These are phyloP conservation scores for Callaeas wilsoni DNA, from an alignment of 2,113 vertebrate genomes.

Conservation along the genomic window DNA sequence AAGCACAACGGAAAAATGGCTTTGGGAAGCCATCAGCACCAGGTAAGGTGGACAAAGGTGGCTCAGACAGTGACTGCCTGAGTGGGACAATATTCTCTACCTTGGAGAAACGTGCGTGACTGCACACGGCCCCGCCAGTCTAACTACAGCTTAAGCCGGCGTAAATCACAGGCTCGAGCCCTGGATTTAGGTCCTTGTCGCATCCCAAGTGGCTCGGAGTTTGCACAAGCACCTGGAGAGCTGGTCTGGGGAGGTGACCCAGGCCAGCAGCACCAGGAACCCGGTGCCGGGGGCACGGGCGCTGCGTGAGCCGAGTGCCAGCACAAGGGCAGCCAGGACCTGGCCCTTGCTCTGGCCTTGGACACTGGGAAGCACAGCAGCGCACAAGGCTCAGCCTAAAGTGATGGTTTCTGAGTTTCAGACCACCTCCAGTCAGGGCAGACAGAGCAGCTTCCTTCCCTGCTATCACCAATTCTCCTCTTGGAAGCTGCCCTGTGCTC, in stretches of 20 bases:
- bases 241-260: background rate
- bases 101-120: fast-evolving
- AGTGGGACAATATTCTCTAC: fast-evolving
- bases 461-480: fast-evolving
- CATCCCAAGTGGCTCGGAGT: background rate
- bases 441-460: background rate
- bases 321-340: background rate
- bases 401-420: fast-evolving
- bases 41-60: fast-evolving
- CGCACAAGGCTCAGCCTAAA: fast-evolving
- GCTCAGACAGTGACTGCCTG: fast-evolving
- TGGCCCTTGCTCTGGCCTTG: background rate
- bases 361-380: background rate
- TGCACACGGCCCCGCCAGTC: fast-evolving
- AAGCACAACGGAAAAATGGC: fast-evolving
- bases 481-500: fast-evolving
- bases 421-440: background rate
- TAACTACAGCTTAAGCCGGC: background rate
- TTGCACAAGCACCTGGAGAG: background rate
- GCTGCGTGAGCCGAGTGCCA: fast-evolving
- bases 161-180: background rate
- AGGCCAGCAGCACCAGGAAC: background rate
- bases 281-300: fast-evolving
- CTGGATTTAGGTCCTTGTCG: background rate
- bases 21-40: background rate